Evolutionary conservation across 64 coral and sea anemone genomes (phyloP), one percentile per base, ranked within the genome.

Genomic region (Trachythela sp.): DNA sequence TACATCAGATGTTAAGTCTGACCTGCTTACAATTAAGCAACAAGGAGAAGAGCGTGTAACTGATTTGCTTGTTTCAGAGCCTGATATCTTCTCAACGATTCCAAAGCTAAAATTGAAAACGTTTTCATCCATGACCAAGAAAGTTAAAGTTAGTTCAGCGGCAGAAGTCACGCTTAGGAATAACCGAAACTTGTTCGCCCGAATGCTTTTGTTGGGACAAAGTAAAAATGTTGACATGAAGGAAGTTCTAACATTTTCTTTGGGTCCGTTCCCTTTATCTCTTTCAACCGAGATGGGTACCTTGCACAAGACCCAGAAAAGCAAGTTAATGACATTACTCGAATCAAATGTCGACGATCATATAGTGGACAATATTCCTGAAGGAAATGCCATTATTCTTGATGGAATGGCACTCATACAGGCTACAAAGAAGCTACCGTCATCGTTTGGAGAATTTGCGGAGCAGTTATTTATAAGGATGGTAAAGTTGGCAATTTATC

Each of bases 391-490:
- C 5, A 22, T 70, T 26, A 70, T 70, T 70, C 20, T 70, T 7
- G 64, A 70, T 70, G 64, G 64, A 32, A 70, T 70, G 64, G 64
- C 64, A 70, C 18, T 70, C 20, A 70, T 70, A 6, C 64, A 70
- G 64, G 8, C 64, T 26, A 32, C 30, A 26, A 70, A 70, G 8
- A 70, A 70, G 20, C 64, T 70, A 26, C 64, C 64, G 5, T 70
- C 64, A 70, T 70, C 64, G 24, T 70, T 70, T n/a, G 24, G 64
- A 32, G 64, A 70, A 32, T n/a, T 70, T n/a, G 64, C 64, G 7
- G 30, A 70, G 18, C 18, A 26, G 24, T 70, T 70, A 32, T 32
- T 70, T 22, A 11, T 26, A 22, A 70, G 18, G 64, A 7, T 70
- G 18, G 24, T 70, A 22, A 70, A 70, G 20, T 70, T 70, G 64